A percentile compares a stretch with the other conserved stretches of the same genome.
Conservation (phyloP, 2,113 vertebrate species). For the Thermophis baileyi region DNA sequence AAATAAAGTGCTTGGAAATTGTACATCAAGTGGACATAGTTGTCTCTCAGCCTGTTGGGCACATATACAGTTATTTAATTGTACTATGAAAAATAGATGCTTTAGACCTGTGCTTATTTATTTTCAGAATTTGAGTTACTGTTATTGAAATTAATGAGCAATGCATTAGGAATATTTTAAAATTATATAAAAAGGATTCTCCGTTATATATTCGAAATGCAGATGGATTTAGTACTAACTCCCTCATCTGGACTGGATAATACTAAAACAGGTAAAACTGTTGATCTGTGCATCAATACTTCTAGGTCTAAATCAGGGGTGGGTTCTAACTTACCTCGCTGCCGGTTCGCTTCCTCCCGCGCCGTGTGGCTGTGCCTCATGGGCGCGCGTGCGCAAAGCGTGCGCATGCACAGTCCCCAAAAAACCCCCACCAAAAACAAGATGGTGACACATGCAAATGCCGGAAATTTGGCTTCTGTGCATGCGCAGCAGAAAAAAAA, state of each 20-base stretch:
- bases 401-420: too few species aligned
- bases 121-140: neutral
- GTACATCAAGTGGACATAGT: neutral
- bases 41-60: slow-evolving; percentile 31
- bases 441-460: too few species aligned
- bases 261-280: neutral
- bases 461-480: too few species aligned
- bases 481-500: too few species aligned
- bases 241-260: neutral
- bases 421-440: too few species aligned
- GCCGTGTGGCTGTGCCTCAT: too few species aligned
- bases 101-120: slow-evolving; percentile 29
- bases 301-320: neutral
- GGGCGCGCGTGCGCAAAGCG: too few species aligned
- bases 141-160: slow-evolving; percentile 46
- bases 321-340: too few species aligned
- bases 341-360: too few species aligned
- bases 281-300: neutral
- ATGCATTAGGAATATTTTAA: slow-evolving; percentile 46
- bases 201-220: slow-evolving; percentile 1
- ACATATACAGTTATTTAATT: slow-evolving; percentile 20
- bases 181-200: slow-evolving; percentile 40
- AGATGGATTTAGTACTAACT: slow-evolving; percentile 32
- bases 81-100: slow-evolving; percentile 24
- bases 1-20: slow-evolving; percentile 42